Evolutionary conservation across 2,888 invertebrate species (phyloP).

Genomic region (Pocota personata): DNA sequence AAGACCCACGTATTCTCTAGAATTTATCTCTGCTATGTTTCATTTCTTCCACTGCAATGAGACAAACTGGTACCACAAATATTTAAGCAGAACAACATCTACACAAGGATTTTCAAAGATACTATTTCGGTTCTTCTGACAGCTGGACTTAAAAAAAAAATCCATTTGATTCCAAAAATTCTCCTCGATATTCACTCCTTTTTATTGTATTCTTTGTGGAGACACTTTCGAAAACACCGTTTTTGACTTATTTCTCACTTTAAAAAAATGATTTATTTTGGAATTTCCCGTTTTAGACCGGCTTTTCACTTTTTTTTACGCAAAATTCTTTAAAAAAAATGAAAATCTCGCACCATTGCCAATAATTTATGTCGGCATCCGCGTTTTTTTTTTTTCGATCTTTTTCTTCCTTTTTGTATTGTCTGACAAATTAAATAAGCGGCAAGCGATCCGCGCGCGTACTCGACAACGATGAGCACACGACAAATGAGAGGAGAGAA

Average conservation of each 20-base stretch:
- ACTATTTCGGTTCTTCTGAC: slow-evolving; percentile 14
- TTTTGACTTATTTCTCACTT: slow-evolving; percentile 44
- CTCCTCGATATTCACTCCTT: neutral
- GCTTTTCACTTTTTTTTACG: slow-evolving; percentile 22
- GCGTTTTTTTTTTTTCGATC: slow-evolving; percentile 12
- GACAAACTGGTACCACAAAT: slow-evolving; percentile 9
- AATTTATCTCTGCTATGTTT: neutral
- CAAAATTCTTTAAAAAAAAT: slow-evolving; percentile 15
- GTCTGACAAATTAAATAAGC: slow-evolving; percentile 55
- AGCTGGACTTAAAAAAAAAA: neutral
- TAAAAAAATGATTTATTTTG: slow-evolving; percentile 16
- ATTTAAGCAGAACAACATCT: neutral
- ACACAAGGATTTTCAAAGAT: neutral
- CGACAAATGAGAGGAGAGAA: slow-evolving; percentile 56
- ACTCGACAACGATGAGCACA: slow-evolving; percentile 45
- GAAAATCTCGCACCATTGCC: slow-evolving; percentile 45
- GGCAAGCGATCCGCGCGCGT: slow-evolving; percentile 49
- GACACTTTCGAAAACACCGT: slow-evolving; percentile 49
- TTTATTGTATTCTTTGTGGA: neutral
- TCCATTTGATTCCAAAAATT: neutral
- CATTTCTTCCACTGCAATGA: slow-evolving; percentile 24
- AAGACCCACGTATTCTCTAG: neutral
- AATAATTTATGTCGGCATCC: slow-evolving; percentile 44
- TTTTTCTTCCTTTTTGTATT: neutral
- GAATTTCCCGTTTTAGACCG: slow-evolving; percentile 18